Conservation (phyloP, 2,888 invertebrate genomes). For the Micropterix aruncella region DNA sequence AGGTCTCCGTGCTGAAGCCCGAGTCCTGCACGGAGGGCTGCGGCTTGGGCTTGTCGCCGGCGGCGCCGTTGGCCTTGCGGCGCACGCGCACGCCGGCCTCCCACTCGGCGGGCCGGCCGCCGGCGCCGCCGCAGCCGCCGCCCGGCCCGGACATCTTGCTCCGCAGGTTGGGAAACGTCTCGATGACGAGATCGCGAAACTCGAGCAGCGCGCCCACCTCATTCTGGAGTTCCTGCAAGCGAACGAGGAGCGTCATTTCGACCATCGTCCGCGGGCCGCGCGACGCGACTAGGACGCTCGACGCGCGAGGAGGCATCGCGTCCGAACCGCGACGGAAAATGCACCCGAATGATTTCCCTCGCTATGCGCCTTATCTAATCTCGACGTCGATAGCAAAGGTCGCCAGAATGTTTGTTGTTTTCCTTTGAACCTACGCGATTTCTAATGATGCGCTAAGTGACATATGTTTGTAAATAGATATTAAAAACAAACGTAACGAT, state of each 20-base stretch:
- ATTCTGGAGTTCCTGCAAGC: slow-evolving; percentile 68
- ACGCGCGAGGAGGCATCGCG: not conserved
- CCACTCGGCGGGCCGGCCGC: slow-evolving; percentile 51
- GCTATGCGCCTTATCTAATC: not conserved
- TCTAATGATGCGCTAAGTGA: no score
- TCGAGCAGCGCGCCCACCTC: slow-evolving; percentile 83
- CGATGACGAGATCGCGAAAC: slow-evolving; percentile 88
- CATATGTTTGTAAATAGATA: no score
- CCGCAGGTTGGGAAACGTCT: slow-evolving; percentile 83
- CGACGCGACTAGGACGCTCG: not conserved
- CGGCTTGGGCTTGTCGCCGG: slow-evolving; percentile 43
- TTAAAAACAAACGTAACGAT: no score
- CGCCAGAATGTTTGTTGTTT: not conserved
- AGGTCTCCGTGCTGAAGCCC: slow-evolving; percentile 83
- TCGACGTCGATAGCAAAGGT: not conserved
- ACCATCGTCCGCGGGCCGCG: not conserved
- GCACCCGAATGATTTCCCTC: no score
- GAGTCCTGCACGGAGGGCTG: slow-evolving; percentile 63
- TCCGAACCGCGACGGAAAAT: no score
- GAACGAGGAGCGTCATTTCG: slow-evolving; percentile 4
- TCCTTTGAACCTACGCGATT: no score
- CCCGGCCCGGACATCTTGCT: slow-evolving; percentile 66
- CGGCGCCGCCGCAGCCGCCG: slow-evolving; percentile 20
- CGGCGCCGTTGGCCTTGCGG: slow-evolving; percentile 33
- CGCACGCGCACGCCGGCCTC: slow-evolving; percentile 69